Evolutionary conservation across 2,113 vertebrate genomes (phyloP), one percentile per base, ranked within the genome.

Genomic region (Butorides virescens): DNA sequence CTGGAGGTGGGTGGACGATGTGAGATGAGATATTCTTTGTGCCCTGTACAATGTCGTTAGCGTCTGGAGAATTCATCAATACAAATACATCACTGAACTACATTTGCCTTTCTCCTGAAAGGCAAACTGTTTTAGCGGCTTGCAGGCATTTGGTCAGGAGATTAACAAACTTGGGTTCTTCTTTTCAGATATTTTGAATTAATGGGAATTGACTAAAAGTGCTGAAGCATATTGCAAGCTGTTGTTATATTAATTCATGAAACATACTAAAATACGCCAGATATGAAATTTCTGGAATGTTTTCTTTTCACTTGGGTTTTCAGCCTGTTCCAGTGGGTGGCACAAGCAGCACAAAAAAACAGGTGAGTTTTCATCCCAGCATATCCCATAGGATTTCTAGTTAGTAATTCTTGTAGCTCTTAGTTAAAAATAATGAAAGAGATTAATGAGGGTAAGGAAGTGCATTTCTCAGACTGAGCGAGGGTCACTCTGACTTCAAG

Each of bases 281-380:
- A 30, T 88, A 61, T 55, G 27, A 92, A 86, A 62, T 39, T 7
- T 77, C 26, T 34, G 70, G 73, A 53, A 72, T 61, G 18, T 79
- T 92, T 88, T 92, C 13, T 78, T 92, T 88, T 82, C 58, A 73
- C 42, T 68, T 46, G 22, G 91, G 63, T 92, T 97, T 95, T 96
- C 90, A 93, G 49, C 46, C 53, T 49, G 25, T 88, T 97, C 95
- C 92, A 90, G 94, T 82, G 95, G 93, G 94, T 97, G 95, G 94
- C 96, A 96, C 74, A 94, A 96, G 81, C 88, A 94, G 75, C 95
- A 78, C 74, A 82, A 93, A 91, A 95, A 95, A 95, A 39, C 0
- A 88, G 79, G 59, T 90, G 34, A 73, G 3, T 72, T 91, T 90
- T 86, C 36, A 65, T 79, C n/a, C 66, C 34, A 68, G 44, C 17